Evolutionary conservation across 2,113 vertebrate genomes (phyloP).

Genomic region (Nycticryphes semicollaris): DNA sequence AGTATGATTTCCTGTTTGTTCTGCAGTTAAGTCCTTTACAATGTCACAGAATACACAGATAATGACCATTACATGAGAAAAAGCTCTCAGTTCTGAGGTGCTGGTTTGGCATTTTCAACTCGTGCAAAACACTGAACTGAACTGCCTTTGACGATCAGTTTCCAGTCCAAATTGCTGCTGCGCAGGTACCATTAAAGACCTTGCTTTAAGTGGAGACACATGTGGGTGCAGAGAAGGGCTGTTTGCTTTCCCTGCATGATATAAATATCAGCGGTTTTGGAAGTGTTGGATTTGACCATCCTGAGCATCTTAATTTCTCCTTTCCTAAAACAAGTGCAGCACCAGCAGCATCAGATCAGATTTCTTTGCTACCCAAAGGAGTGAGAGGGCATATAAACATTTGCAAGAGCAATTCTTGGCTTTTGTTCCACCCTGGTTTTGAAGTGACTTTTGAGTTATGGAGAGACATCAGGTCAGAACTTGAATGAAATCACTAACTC

Average conservation of each 20-base stretch:
- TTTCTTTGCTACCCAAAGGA: neutral
- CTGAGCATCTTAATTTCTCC: neutral
- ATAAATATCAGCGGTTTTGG: neutral
- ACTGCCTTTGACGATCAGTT: neutral
- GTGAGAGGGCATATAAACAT: neutral
- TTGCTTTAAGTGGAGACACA: neutral
- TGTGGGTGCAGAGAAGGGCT: neutral
- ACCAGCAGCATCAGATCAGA: neutral
- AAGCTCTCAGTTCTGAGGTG: neutral
- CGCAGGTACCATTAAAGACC: neutral
- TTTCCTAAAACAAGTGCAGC: neutral
- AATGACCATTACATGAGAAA: neutral
- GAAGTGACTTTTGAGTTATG: neutral
- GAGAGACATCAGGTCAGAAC: neutral
- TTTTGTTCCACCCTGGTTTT: neutral
- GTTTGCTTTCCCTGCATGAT: neutral
- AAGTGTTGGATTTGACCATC: neutral
- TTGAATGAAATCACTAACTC: neutral
- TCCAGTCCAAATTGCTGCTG: neutral
- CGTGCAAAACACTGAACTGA: neutral
- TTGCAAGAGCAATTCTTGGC: neutral
- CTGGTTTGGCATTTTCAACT: neutral
- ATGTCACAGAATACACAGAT: neutral
- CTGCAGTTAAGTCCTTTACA: neutral
- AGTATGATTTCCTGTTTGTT: neutral